These are phyloP conservation scores for Sminthurides bifidus DNA, from an alignment of 1,140 invertebrate genomes.

Conservation along the genomic window DNA sequence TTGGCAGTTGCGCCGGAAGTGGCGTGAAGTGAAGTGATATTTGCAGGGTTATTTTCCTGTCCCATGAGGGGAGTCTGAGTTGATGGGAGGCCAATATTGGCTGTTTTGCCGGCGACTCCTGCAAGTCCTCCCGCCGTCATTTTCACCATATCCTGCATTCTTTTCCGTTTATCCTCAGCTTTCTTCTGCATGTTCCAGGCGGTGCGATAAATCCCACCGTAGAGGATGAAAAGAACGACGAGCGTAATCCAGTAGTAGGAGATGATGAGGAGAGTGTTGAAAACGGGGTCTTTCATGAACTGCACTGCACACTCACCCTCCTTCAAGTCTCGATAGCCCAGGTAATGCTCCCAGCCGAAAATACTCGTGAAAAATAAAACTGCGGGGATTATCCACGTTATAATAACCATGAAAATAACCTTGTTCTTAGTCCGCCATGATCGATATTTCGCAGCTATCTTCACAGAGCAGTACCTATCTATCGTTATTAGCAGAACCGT, in stretches of 20 bases:
- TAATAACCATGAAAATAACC: constrained; percentile 71
- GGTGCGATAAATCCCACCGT: constrained; percentile 95
- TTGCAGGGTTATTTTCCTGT: constrained; percentile 15
- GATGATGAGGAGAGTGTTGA: constrained; percentile 94
- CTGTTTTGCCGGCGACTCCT: constrained; percentile 73
- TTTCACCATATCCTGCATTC: constrained; percentile 87
- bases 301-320: constrained; percentile 91
- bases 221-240: constrained; percentile 83
- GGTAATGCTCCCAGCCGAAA: constrained; percentile 97
- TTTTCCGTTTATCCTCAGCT: constrained; percentile 84
- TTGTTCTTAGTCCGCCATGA: constrained; percentile 91
- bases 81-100: constrained; percentile 69
- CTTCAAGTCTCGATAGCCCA: constrained; percentile 73
- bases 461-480: constrained; percentile 97
- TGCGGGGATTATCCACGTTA: constrained; percentile 96
- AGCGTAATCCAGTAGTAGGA: constrained; percentile 96
- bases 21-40: constrained; percentile 19
- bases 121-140: constrained; percentile 59
- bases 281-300: constrained; percentile 94
- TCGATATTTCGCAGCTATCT: constrained; percentile 93
- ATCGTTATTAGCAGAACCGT: constrained; percentile 97
- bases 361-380: constrained; percentile 96
- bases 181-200: constrained; percentile 97
- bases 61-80: constrained; percentile 50
- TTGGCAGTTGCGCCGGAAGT: constrained; percentile 24